Percentiles rank a stretch among this genome's conserved stretches.
phyloP scores from a whole-genome alignment of 2,888 invertebrate genomes.

The Cartodere bifasciata region DNA sequence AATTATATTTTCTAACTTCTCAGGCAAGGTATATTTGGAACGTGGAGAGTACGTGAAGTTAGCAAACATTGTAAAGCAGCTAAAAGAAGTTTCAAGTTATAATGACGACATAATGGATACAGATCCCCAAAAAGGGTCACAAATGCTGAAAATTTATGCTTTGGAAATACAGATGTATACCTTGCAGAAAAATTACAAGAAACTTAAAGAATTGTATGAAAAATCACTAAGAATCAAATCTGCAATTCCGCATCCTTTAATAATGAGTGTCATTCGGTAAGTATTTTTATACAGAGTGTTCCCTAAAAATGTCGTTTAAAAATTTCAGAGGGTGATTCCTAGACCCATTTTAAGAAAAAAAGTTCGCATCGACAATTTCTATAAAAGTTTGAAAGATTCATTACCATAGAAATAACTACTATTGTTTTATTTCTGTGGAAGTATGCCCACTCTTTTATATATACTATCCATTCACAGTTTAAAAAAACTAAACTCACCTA shows the following conservation, averaged over 20 bases:
- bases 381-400: too few relatives aligned
- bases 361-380: too few relatives aligned
- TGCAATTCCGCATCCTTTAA: slow-evolving; percentile 97
- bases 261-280: slow-evolving; percentile 99
- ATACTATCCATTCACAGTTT: too few relatives aligned
- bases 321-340: too few relatives aligned
- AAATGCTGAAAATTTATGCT: slow-evolving; percentile 95
- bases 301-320: too few relatives aligned
- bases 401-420: too few relatives aligned
- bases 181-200: slow-evolving; percentile 97
- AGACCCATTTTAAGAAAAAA: too few relatives aligned
- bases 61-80: slow-evolving; percentile 87
- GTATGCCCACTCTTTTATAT: too few relatives aligned
- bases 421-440: too few relatives aligned
- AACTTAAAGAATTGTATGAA: slow-evolving; percentile 89
- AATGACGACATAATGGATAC: slow-evolving; percentile 72
- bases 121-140: slow-evolving; percentile 93
- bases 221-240: slow-evolving; percentile 96
- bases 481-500: too few relatives aligned
- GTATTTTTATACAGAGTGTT: slow-evolving; percentile 87
- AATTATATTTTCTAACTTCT: slow-evolving; percentile 78
- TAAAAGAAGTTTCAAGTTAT: slow-evolving; percentile 83
- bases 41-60: slow-evolving; percentile 83
- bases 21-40: slow-evolving; percentile 94
- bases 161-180: slow-evolving; percentile 99